Conservation (phyloP, 2,797 vertebrate species). For the Alfaro cultratus region DNA sequence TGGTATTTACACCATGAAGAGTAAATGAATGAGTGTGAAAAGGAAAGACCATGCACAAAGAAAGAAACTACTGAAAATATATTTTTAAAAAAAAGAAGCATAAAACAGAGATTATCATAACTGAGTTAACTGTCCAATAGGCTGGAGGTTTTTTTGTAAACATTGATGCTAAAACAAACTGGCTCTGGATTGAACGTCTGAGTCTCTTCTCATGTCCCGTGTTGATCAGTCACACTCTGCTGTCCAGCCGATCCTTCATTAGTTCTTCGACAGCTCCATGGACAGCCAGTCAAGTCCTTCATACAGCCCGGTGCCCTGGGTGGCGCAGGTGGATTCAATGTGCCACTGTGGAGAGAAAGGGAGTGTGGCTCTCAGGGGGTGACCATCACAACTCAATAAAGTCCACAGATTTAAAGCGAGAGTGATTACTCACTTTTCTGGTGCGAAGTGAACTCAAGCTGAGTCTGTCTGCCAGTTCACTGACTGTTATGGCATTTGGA, state of each 20-base stretch:
- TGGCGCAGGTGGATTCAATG: slow-evolving; percentile 88
- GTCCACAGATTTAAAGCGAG: not conserved
- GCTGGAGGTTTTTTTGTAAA: slow-evolving; percentile 43
- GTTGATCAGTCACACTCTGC: slow-evolving; percentile 44
- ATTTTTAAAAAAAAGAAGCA: slow-evolving; percentile 30
- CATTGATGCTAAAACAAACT: slow-evolving; percentile 50
- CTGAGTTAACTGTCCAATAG: slow-evolving; percentile 63
- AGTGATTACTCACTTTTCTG: slow-evolving; percentile 80
- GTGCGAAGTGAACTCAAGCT: slow-evolving; percentile 82
- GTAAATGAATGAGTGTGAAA: slow-evolving; percentile 18
- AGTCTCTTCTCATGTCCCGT: slow-evolving; percentile 46
- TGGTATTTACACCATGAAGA: too few species aligned
- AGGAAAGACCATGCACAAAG: slow-evolving; percentile 28
- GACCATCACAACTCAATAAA: not conserved
- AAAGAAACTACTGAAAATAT: slow-evolving; percentile 46
- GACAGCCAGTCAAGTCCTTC: slow-evolving; percentile 92
- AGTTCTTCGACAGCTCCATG: slow-evolving; percentile 83
- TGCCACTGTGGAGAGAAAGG: slow-evolving; percentile 82
- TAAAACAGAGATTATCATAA: slow-evolving; percentile 28
- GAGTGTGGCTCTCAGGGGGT: not conserved
- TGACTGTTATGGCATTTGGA: slow-evolving; percentile 88
- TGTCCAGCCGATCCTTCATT: slow-evolving; percentile 41
- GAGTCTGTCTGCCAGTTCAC: slow-evolving; percentile 88
- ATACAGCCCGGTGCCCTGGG: slow-evolving; percentile 87
- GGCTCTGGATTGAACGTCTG: slow-evolving; percentile 60